Base-by-base conservation (phyloP, 2,888 invertebrate species). In the Melipona beecheii region DNA sequence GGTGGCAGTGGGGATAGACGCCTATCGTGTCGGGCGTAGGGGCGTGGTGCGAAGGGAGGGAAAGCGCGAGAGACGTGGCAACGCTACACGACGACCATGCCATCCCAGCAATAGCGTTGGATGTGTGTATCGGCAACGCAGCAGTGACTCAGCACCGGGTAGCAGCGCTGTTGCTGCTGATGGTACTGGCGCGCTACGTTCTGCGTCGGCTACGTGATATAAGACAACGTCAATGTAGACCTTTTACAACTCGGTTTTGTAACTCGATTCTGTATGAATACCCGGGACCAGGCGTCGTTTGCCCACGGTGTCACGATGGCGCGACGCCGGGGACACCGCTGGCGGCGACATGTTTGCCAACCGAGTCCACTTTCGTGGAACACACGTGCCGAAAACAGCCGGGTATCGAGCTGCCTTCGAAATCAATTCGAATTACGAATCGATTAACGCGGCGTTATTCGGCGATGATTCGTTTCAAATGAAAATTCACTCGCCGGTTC, bases 221-320 rank as follows among this genome's bases (percentile, higher is more conserved):
- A 83, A 87, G 83, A 81, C 83, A 84, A 75, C 86, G 85, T 88
- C 81, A 79, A 87, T 86, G 89, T 81, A 84, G 90, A 89, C 88
- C 91, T 92, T 92, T 93, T 92, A 89, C 91, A 92, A 93, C 91
- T 91, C 84, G 89, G 89, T 92, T 93, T 93, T 92, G 89, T 91
- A 93, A 93, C 91, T 92, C 90, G 91, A 92, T 92, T 92, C 92
- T 92, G 91, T 89, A 86, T 83, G 90, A 90, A 91, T 91, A 84
- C 60, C 0, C 58, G 56, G 85, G 85, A 80, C 79, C 81, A 74
- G 80, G 72, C 77, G 77, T 74, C 76, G 78, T 82, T 60, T 75
- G 64, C 27, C 50, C 64, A 60, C 62, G 60, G 66, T 70, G 68
- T 70, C 73, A 31, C 27, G 31, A 31, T 31, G 75, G 19, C 58